Evolutionary conservation across 1,140 invertebrate genomes (phyloP), one percentile per base, ranked within the genome.

Genomic region (Bombus haemorrhoidalis): DNA sequence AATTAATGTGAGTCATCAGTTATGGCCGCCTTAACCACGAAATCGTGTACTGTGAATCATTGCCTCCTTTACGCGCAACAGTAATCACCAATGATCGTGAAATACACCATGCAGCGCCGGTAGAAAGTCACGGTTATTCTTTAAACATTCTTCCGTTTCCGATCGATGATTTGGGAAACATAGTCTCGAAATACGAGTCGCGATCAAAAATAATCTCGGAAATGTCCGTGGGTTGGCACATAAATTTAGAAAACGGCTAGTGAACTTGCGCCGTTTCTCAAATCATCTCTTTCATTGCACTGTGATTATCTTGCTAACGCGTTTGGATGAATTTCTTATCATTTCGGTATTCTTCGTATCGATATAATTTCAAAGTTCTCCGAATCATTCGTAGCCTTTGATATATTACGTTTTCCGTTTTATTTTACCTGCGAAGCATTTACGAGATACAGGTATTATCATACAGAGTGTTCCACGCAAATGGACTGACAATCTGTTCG

Each of bases 211-310:
- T 47, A 47, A 34, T 53, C 25, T 12, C 6, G n/a, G 4, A 62
- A 77, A 10, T 9, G 59, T 64, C 22, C 62, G 74, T 76, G 13
- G 47, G 34, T 59, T 37, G 34, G 8, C 34, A 28, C 28, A 8
- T 43, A 47, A 68, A 68, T 68, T 79, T 79, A 68, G 77, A 68
- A 69, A n/a, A 68, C 41, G 77, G 41, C 41, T 68, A 79, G 34
- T 79, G 77, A 79, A 79, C 77, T 47, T 79, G n/a, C 41, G 6
- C 8, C 34, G 34, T 18, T n/a, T 62, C 13, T n/a, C 47, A 15
- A 37, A 37, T 57, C 32, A 0, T 25, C 47, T 28, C 47, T n/a
- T 72, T 28, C 69, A 13, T 43, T 43, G 25, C 25, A n/a, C 13
- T n/a, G 0, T 28, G 13, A 18, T 41, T 72, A 8, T 43, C 5